Evolutionary conservation across 1,140 invertebrate species (phyloP), one percentile per base, ranked within the genome.

Genomic region (Eriocheir sinensis): DNA sequence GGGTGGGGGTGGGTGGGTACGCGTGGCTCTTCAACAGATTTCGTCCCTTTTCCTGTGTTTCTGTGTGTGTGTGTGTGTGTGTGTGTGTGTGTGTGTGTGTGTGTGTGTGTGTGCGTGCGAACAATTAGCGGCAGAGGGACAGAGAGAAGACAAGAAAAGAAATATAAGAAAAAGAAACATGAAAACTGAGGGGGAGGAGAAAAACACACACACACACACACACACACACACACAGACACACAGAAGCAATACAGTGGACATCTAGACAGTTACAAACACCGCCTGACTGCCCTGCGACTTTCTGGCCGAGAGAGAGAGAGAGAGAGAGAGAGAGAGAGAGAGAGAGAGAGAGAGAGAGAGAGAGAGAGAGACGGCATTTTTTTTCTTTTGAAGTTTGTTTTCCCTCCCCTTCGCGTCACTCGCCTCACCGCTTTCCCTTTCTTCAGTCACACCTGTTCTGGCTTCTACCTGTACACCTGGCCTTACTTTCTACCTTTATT

Each of bases 31-130:
- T 12, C 36, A n/a, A 12, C 30, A 34, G 4, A 30, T 81, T 30
- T 81, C 34, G 27, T 81, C 4, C 0, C 30, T 83, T 83, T 15
- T 2, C 12, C 36, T 83, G 27, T 8, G 27, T 38, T 0, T 0
- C 12, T 83, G 3, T 83, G 1, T 32, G 15, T 32, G 15, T 83
- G n/a, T 83, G 81, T n/a, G n/a, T 83, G n/a, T 83, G 3, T n/a
- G 12, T 83, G 81, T 83, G 80, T 83, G 80, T 83, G 80, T 83
- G 80, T 83, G 80, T 83, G 80, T 83, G 80, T 83, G 15, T 48
- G 44, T 48, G 15, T 48, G 44, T 48, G 44, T 48, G 44, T 48
- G 44, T 48, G 44, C 15, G 44, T 48, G 44, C 15, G 44, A 8
- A n/a, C n/a, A n/a, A n/a, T n/a, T n/a, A n/a, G n/a, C n/a, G n/a